A percentile compares a stretch with the other conserved stretches of the same genome.
These are phyloP conservation scores for Crypturellus tataupa DNA, from an alignment of 2,797 vertebrate species.

Conservation along the genomic window DNA sequence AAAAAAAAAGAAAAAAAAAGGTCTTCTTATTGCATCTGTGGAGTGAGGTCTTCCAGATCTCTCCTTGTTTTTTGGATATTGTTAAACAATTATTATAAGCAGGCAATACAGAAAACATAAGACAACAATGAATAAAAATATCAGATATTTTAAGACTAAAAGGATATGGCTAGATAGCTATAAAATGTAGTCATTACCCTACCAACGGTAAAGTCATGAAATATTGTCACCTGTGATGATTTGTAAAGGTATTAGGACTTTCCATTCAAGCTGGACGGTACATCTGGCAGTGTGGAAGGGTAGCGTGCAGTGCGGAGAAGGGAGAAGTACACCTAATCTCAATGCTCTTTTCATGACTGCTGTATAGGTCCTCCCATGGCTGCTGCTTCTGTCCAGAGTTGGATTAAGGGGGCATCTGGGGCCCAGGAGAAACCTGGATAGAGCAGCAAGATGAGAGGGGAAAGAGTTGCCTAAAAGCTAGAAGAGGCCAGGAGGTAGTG, in stretches of 20 bases:
- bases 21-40: slow-evolving; percentile 39
- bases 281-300: neutral
- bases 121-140: neutral
- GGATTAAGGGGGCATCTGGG: neutral
- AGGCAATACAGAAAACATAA: neutral
- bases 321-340: neutral
- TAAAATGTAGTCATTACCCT: neutral
- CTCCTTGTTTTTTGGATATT: neutral
- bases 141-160: neutral
- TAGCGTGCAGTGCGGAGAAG: neutral
- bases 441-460: neutral
- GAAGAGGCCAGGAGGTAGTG: neutral
- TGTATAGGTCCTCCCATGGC: neutral
- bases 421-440: accelerated
- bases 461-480: neutral
- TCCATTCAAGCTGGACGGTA: neutral
- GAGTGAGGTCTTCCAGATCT: slow-evolving; percentile 29
- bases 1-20: slow-evolving; percentile 20
- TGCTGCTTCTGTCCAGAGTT: neutral
- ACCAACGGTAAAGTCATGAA: neutral
- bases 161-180: neutral
- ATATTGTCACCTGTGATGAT: neutral
- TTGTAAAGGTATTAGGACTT: neutral
- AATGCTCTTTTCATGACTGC: neutral
- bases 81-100: slow-evolving; percentile 13